Evolutionary conservation across 37 sponge, comb jelly and placozoan species (phyloP), one percentile per base, ranked within the genome.

Genomic region (Lycopodina hypogea): DNA sequence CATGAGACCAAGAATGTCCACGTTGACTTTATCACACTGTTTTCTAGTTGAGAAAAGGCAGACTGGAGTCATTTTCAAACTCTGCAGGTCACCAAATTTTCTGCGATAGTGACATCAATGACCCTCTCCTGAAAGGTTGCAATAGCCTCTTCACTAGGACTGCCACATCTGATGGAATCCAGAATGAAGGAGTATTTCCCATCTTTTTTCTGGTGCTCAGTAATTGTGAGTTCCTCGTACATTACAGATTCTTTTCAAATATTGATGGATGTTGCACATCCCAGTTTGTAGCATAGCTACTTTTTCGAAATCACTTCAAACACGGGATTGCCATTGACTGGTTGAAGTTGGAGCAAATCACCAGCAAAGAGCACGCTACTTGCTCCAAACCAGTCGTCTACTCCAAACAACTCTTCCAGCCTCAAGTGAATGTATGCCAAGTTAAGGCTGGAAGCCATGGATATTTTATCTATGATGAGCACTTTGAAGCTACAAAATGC

Each of bases 391-490:
- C n/a, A n/a, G n/a, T n/a, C n/a, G n/a, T n/a, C n/a, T n/a, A n/a
- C n/a, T n/a, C n/a, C n/a, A n/a, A n/a, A n/a, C n/a, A n/a, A n/a
- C n/a, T n/a, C n/a, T n/a, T n/a, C n/a, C n/a, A n/a, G n/a, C n/a
- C n/a, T n/a, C n/a, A n/a, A n/a, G n/a, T n/a, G n/a, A n/a, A n/a
- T n/a, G n/a, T n/a, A n/a, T n/a, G n/a, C n/a, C n/a, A n/a, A n/a
- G n/a, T n/a, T n/a, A n/a, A n/a, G n/a, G n/a, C n/a, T n/a, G n/a
- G n/a, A n/a, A n/a, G n/a, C n/a, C 88, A 92, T 87, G 42, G 84
- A 83, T 7, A 92, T 73, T 53, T 92, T 82, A 68, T 92, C 92
- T 68, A 84, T 80, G 30, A 92, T 84, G 35, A 92, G 37, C 35
- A 83, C 24, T 29, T 74, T 74, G 6, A 83, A 60, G 35, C 65